These are phyloP conservation scores for Archaeoteleia sp. DNA, from an alignment of 2,888 invertebrate species.

Conservation along the genomic window DNA sequence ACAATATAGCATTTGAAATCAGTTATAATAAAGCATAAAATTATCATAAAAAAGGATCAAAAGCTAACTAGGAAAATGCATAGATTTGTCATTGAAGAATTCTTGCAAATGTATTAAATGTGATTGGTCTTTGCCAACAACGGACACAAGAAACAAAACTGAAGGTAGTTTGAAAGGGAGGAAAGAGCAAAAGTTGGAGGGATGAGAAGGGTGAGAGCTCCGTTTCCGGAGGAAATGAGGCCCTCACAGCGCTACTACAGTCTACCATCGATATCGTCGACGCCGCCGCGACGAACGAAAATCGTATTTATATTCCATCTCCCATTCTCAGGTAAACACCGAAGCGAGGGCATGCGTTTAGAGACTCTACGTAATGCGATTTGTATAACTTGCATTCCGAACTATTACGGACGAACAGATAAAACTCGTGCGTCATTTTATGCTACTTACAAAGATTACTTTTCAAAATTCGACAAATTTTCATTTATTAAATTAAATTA, in stretches of 20 bases:
- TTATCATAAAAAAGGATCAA: too few species aligned
- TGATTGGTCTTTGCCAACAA: conserved; percentile 62
- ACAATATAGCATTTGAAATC: too few species aligned
- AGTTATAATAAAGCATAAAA: too few species aligned
- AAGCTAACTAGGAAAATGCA: too few species aligned
- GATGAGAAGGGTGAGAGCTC: conserved; percentile 54
- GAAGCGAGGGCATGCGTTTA: conserved; percentile 37
- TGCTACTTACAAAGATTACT: conserved; percentile 19
- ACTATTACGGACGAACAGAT: conserved; percentile 20
- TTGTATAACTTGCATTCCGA: conserved; percentile 48
- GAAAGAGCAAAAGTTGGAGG: conserved; percentile 25
- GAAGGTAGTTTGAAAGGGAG: conserved; percentile 10
- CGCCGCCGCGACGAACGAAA: conserved; percentile 59
- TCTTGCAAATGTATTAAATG: conserved; percentile 68
- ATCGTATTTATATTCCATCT: conserved; percentile 72
- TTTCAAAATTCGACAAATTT: background rate
- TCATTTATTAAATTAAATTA: too few species aligned
- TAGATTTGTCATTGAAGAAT: conserved; percentile 57
- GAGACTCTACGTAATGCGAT: conserved; percentile 41
- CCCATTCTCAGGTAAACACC: conserved; percentile 64
- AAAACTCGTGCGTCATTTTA: conserved; percentile 19
- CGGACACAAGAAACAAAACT: conserved; percentile 26
- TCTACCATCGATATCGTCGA: conserved; percentile 45
- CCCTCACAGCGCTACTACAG: conserved; percentile 62
- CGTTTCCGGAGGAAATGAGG: conserved; percentile 73